A percentile compares a stretch with the other conserved stretches of the same genome.
Conservation (phyloP, 2,113 vertebrate species). For the Seriola rivoliana region DNA sequence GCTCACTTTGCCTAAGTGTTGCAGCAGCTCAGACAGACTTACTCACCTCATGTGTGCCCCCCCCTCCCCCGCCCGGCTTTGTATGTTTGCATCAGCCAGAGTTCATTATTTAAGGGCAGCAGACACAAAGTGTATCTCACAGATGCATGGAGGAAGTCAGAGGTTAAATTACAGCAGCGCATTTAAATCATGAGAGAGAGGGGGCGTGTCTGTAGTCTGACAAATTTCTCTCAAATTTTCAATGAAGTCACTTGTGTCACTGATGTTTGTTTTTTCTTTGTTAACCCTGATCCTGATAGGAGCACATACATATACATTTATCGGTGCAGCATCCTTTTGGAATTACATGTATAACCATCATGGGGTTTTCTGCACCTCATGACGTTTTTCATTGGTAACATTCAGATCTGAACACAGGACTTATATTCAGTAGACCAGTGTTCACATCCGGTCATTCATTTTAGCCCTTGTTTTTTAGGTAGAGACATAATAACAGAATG, state of each 20-base stretch:
- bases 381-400: not conserved
- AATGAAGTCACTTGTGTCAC: slow-evolving; percentile 45
- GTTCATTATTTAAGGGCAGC: slow-evolving; percentile 23
- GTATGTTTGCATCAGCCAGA: slow-evolving; percentile 35
- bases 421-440: not conserved
- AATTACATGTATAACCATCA: not conserved
- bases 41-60: slow-evolving; percentile 15
- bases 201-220: not conserved
- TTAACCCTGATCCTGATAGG: slow-evolving; percentile 4
- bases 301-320: not conserved
- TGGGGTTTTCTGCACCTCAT: not conserved
- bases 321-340: not conserved
- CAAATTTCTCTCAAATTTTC: not conserved
- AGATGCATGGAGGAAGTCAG: slow-evolving; percentile 12
- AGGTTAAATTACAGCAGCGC: slow-evolving; percentile 34
- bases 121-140: slow-evolving; percentile 6
- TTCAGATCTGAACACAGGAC: not conserved
- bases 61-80: slow-evolving; percentile 2
- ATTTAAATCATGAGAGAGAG: slow-evolving; percentile 19
- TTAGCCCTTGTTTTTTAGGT: too few relatives aligned
- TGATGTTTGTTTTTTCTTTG: slow-evolving; percentile 4
- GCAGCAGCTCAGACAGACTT: slow-evolving; percentile 54
- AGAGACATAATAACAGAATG: not conserved
- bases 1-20: slow-evolving; percentile 75
- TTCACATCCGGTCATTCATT: not conserved